These are phyloP conservation scores for Myrmecobius fasciatus DNA, from an alignment of 2,113 vertebrate genomes.

Conservation along the genomic window DNA sequence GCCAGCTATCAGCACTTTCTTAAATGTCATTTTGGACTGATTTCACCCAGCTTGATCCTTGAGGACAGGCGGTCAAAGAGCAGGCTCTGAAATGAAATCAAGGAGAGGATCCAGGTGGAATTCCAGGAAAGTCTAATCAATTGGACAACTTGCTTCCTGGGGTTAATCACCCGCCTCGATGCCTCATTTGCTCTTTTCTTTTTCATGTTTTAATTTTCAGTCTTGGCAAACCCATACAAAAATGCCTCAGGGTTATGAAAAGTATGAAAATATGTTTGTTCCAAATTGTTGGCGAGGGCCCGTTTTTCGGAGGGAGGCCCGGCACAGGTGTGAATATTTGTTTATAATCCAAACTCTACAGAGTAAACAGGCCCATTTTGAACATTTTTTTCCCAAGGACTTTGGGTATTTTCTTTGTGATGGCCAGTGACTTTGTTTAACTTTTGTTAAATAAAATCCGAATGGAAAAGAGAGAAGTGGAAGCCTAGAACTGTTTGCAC, in stretches of 20 bases:
- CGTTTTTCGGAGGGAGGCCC: slow-evolving; percentile 80
- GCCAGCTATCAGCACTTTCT: slow-evolving; percentile 39
- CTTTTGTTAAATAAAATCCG: slow-evolving; percentile 54
- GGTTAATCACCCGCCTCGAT: slow-evolving; percentile 33
- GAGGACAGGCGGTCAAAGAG: accelerated
- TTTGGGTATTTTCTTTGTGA: slow-evolving; percentile 72
- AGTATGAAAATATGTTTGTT: slow-evolving; percentile 84
- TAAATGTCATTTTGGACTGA: slow-evolving; percentile 36
- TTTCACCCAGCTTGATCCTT: not conserved
- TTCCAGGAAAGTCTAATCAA: slow-evolving; percentile 14
- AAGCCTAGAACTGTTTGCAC: slow-evolving; percentile 80
- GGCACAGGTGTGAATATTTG: slow-evolving; percentile 89
- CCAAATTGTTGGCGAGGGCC: slow-evolving; percentile 81
- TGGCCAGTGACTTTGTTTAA: slow-evolving; percentile 74
- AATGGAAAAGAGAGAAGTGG: slow-evolving; percentile 50
- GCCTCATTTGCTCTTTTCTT: slow-evolving; percentile 75
- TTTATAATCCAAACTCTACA: slow-evolving; percentile 80
- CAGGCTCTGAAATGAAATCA: not conserved
- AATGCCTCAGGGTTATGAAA: slow-evolving; percentile 81
- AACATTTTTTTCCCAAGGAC: slow-evolving; percentile 58
- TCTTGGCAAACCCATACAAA: slow-evolving; percentile 75
- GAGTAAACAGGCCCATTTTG: slow-evolving; percentile 78
- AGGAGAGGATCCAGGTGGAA: not conserved
- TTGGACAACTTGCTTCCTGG: slow-evolving; percentile 38
- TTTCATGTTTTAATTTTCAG: slow-evolving; percentile 69